These are phyloP conservation scores for Buphagus erythrorhynchus DNA, from an alignment of 2,797 vertebrate genomes.

Conservation along the genomic window DNA sequence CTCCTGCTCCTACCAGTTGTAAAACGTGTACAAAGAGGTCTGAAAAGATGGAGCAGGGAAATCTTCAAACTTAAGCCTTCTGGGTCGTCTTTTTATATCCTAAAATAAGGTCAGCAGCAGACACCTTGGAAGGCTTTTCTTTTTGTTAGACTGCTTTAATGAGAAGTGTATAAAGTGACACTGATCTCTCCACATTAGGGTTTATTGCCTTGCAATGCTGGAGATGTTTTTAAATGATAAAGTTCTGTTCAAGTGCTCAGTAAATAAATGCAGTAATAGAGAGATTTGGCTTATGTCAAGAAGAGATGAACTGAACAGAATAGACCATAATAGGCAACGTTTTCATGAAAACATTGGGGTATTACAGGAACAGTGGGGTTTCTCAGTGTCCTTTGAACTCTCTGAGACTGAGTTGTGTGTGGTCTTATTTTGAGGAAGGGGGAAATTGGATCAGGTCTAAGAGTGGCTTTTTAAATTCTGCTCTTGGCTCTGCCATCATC, in stretches of 20 bases:
- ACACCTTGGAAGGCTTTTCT: background rate
- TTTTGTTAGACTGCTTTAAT: slow-evolving; percentile 6
- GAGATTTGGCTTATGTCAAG: slow-evolving; percentile 19
- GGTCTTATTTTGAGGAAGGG: background rate
- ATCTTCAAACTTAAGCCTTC: slow-evolving; percentile 5
- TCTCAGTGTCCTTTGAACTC: background rate
- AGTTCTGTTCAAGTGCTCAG: background rate
- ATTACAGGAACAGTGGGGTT: background rate
- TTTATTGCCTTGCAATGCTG: background rate
- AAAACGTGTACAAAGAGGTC: background rate
- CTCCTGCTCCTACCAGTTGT: background rate
- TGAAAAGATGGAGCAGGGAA: background rate
- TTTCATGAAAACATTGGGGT: background rate
- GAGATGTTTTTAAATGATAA: slow-evolving; percentile 9
- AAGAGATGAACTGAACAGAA: background rate
- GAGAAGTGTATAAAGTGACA: slow-evolving; percentile 5
- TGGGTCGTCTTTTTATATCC: slow-evolving; percentile 2
- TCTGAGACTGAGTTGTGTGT: background rate
- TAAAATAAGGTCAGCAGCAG: slow-evolving; percentile 2
- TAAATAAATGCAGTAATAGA: slow-evolving; percentile 33
- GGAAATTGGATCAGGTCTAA: background rate
- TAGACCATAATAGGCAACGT: background rate
- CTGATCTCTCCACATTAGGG: background rate
- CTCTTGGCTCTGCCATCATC: background rate
- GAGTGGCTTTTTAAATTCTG: background rate